phyloP scores from a whole-genome alignment of 2,113 vertebrate genomes.

The Fukomys damarensis region DNA sequence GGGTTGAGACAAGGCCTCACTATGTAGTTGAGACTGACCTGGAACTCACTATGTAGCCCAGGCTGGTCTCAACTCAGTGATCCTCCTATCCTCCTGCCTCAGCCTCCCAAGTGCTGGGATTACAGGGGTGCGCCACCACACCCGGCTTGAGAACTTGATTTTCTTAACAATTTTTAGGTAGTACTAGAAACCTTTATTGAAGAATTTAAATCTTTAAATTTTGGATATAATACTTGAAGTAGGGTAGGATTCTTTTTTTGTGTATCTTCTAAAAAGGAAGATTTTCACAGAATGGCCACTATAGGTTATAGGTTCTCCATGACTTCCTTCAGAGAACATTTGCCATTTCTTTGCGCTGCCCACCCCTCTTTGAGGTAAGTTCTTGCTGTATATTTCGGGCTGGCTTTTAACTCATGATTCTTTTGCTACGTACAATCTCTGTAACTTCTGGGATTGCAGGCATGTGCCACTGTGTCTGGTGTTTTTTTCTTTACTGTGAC shows the following conservation, averaged over 20 bases:
- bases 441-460: neutral
- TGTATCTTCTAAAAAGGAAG: neutral
- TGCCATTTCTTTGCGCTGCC: too few relatives aligned
- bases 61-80: too few relatives aligned
- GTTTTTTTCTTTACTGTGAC: conserved; percentile 1
- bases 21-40: too few relatives aligned
- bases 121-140: too few relatives aligned
- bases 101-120: too few relatives aligned
- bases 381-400: neutral
- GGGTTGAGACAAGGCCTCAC: too few relatives aligned
- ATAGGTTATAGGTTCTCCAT: neutral
- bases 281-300: neutral
- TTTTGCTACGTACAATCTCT: neutral
- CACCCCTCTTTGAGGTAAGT: neutral
- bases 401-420: neutral
- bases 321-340: neutral
- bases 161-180: conserved; percentile 63
- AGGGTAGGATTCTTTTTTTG: neutral
- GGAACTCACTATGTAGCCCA: too few relatives aligned
- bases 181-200: neutral
- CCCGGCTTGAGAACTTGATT: conserved; percentile 65
- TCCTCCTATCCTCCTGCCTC: too few relatives aligned
- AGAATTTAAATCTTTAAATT: conserved; percentile 18
- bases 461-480: neutral
- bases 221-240: neutral